Conservation (phyloP, 2,888 invertebrate species). For the Ectemnius cavifrons region DNA sequence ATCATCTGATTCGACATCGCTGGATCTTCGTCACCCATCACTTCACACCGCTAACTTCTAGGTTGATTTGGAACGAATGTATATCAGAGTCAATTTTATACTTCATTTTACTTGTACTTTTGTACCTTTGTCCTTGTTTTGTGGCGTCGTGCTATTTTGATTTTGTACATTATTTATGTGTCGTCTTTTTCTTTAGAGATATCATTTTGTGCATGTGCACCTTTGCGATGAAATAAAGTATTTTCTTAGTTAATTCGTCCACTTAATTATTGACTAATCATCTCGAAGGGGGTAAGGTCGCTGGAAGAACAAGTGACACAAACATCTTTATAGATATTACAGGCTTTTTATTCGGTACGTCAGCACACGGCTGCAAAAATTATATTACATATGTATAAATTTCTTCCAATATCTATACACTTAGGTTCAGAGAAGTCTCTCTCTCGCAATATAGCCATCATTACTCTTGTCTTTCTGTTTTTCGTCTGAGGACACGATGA, state of each 20-base stretch:
- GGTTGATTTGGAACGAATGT: neutral
- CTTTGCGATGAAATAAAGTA: constrained; percentile 15
- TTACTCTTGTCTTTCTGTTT: constrained; percentile 3
- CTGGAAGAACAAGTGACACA: neutral
- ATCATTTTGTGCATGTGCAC: constrained; percentile 5
- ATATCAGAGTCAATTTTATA: constrained; percentile 29
- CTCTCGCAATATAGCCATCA: constrained; percentile 22
- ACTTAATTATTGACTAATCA: constrained; percentile 1
- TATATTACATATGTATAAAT: constrained; percentile 77
- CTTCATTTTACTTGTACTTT: constrained; percentile 31
- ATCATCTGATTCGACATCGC: neutral
- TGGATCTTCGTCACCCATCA: too few relatives aligned
- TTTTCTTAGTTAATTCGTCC: constrained; percentile 14
- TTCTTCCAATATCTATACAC: constrained; percentile 71
- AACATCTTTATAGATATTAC: constrained; percentile 62
- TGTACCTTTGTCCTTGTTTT: neutral
- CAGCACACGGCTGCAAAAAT: constrained; percentile 69
- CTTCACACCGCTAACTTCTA: neutral
- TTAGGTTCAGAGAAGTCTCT: constrained; percentile 59
- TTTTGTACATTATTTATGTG: constrained; percentile 38
- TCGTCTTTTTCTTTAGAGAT: constrained; percentile 22
- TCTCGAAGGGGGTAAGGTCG: neutral
- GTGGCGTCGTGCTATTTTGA: neutral
- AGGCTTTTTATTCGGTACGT: constrained; percentile 71
- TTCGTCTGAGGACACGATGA: constrained; percentile 9